Conservation (phyloP, 2,113 vertebrate species). For the Cnemophilus loriae region DNA sequence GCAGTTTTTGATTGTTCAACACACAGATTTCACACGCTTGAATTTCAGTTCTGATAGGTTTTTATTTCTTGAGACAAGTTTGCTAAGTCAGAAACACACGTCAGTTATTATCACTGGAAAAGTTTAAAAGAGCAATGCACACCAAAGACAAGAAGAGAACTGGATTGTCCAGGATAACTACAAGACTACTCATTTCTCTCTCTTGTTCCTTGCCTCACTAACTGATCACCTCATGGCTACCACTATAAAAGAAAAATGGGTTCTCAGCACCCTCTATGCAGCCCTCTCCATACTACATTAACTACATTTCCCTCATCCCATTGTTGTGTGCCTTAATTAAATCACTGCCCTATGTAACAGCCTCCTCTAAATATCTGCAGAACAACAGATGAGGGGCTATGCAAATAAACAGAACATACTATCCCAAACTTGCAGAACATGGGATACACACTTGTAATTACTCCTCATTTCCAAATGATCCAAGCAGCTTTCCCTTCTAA, state of each 20-base stretch:
- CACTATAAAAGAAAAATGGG: neutral
- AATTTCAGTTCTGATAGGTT: neutral
- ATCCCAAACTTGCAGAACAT: neutral
- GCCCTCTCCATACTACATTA: neutral
- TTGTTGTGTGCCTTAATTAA: neutral
- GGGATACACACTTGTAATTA: neutral
- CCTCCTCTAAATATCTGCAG: neutral
- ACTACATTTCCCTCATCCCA: neutral
- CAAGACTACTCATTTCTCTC: neutral
- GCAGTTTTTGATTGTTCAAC: neutral
- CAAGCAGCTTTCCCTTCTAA: neutral
- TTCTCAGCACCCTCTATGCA: neutral
- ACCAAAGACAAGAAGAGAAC: neutral
- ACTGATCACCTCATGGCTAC: neutral
- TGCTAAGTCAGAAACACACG: neutral
- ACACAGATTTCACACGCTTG: neutral
- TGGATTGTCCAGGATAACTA: neutral
- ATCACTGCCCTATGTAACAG: neutral
- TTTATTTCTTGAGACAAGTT: neutral
- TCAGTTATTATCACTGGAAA: neutral
- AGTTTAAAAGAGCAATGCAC: neutral
- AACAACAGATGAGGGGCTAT: neutral
- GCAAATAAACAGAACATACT: neutral
- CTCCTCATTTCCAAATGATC: neutral
- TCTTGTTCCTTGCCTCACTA: neutral